Conservation (phyloP, 1,140 invertebrate genomes). For the Lepidotrigona ventralis region DNA sequence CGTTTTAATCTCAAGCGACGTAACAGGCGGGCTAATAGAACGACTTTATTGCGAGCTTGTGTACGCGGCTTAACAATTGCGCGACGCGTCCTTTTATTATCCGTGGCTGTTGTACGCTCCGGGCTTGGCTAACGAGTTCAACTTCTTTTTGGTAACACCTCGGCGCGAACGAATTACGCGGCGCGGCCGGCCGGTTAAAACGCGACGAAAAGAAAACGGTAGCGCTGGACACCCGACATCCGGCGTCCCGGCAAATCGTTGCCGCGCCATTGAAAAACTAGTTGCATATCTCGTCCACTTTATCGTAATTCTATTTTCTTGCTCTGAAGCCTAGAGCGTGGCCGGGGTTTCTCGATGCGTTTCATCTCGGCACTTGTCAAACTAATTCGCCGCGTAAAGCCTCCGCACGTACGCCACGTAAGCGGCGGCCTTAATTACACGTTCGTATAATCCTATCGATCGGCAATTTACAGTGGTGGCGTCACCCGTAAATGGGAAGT, state of each 20-base stretch:
- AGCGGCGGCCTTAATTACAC: conserved; percentile 50
- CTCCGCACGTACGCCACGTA: conserved; percentile 32
- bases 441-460: conserved; percentile 57
- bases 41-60: neutral
- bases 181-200: neutral
- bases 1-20: neutral
- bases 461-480: conserved; percentile 45
- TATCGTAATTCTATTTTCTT: conserved; percentile 38
- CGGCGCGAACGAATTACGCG: conserved; percentile 10
- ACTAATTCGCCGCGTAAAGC: conserved; percentile 33
- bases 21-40: neutral
- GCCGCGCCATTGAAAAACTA: conserved; percentile 8
- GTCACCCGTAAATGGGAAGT: conserved; percentile 48
- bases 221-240: too few relatives aligned
- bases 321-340: too few relatives aligned
- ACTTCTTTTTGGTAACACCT: conserved; percentile 30
- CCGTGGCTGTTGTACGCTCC: neutral
- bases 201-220: neutral
- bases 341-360: neutral
- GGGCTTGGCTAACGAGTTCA: neutral
- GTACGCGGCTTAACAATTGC: conserved; percentile 5
- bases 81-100: conserved; percentile 19
- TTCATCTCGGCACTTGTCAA: neutral
- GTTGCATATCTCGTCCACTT: conserved; percentile 29
- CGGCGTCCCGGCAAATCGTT: neutral